A percentile compares a stretch with the other conserved stretches of the same genome.
These are phyloP conservation scores for Sebastolobus alascanus DNA, from an alignment of 2,797 vertebrate genomes.

Conservation along the genomic window DNA sequence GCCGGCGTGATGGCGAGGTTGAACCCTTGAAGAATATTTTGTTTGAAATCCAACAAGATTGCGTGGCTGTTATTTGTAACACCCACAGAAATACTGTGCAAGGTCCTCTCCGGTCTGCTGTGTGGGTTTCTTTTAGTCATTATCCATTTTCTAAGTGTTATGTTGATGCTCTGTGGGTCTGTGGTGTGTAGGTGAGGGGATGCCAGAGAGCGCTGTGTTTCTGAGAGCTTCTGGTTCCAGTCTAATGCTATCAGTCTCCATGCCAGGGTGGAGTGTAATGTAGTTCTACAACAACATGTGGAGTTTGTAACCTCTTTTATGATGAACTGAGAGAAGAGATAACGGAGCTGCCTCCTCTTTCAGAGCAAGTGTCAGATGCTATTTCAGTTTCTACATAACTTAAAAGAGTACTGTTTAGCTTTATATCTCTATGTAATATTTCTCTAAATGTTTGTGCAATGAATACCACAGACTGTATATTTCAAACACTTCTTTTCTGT, in stretches of 20 bases:
- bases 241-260: background rate
- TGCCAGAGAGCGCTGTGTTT: slow-evolving; percentile 20
- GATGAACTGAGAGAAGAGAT: slow-evolving; percentile 7
- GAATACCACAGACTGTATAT: background rate
- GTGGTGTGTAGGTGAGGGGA: slow-evolving; percentile 42
- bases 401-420: background rate
- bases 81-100: slow-evolving; percentile 33
- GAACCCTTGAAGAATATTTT: slow-evolving; percentile 26
- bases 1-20: slow-evolving; percentile 16
- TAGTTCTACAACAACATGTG: slow-evolving; percentile 10
- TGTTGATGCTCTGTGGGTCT: slow-evolving; percentile 38
- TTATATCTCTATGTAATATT: background rate
- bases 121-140: slow-evolving; percentile 56
- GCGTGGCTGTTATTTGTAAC: slow-evolving; percentile 26
- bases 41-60: slow-evolving; percentile 41
- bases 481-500: background rate
- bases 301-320: slow-evolving; percentile 30
- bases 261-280: slow-evolving; percentile 1
- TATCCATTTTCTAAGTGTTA: slow-evolving; percentile 54
- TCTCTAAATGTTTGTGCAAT: background rate
- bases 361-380: slow-evolving; percentile 10
- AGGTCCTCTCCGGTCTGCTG: slow-evolving; percentile 33
- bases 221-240: slow-evolving; percentile 22
- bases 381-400: background rate
- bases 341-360: background rate